These are phyloP conservation scores for Pachycephus smyrnensis DNA, from an alignment of 2,888 invertebrate species.

Conservation along the genomic window DNA sequence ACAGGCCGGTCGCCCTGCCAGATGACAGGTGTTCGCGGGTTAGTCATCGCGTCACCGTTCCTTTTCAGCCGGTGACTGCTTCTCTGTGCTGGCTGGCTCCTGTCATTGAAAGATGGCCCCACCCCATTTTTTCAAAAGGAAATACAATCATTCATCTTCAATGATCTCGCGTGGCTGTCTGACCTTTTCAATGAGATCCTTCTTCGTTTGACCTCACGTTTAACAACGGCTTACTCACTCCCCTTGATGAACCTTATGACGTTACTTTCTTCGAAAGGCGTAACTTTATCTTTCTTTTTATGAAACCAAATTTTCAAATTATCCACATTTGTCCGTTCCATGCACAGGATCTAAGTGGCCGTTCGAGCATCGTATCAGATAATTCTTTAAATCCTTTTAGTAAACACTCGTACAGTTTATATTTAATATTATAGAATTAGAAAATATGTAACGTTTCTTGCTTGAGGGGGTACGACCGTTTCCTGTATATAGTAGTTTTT, in stretches of 20 bases:
- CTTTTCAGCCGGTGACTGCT: slow-evolving; percentile 21
- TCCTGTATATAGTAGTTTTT: no score
- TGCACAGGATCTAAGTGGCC: background rate
- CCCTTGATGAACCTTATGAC: background rate
- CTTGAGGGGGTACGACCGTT: no score
- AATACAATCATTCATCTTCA: background rate
- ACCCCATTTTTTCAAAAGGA: background rate
- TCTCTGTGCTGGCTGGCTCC: background rate
- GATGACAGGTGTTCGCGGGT: slow-evolving; percentile 42
- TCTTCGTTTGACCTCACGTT: background rate
- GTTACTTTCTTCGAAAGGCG: background rate
- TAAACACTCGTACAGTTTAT: background rate
- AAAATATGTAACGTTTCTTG: background rate
- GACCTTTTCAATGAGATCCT: background rate
- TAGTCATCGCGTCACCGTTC: slow-evolving; percentile 16
- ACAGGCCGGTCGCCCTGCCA: slow-evolving; percentile 22
- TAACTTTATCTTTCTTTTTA: background rate
- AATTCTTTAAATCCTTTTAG: background rate
- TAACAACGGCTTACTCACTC: background rate
- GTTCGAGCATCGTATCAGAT: background rate
- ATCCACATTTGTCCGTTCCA: background rate
- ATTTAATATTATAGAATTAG: background rate
- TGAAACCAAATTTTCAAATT: background rate
- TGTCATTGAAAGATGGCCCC: slow-evolving; percentile 1
- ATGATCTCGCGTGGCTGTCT: slow-evolving; percentile 1